Evolutionary conservation across 2,797 vertebrate species (phyloP).

Genomic region (Gallinago nigripennis): DNA sequence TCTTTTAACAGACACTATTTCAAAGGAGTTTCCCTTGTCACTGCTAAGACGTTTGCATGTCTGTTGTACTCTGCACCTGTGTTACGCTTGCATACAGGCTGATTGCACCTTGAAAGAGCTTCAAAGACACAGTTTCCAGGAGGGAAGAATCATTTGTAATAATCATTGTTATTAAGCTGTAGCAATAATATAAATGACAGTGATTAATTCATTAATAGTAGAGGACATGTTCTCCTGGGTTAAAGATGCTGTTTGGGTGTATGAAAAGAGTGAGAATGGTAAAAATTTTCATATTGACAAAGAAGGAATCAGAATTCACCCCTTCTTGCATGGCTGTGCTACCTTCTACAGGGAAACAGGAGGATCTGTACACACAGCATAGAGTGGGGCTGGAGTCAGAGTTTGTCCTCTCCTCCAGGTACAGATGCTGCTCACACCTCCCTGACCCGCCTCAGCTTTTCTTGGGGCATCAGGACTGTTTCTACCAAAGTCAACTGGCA

Average conservation of each 20-base stretch:
- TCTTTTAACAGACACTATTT: not conserved
- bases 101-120: not conserved
- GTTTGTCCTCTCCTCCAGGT: not conserved
- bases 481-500: not conserved
- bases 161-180: not conserved
- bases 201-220: not conserved
- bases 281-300: not conserved
- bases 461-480: not conserved
- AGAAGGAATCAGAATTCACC: not conserved
- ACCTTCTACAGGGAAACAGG: not conserved
- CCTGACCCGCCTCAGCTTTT: not conserved
- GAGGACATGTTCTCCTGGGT: not conserved
- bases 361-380: fast-evolving
- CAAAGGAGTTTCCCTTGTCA: not conserved
- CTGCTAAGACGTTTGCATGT: not conserved
- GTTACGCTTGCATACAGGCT: not conserved
- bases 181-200: not conserved
- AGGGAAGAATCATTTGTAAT: not conserved
- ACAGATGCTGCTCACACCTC: not conserved
- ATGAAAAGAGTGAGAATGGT: not conserved
- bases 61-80: not conserved
- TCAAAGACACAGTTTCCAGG: not conserved
- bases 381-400: not conserved
- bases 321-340: not conserved
- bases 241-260: not conserved